A percentile compares a stretch with the other conserved stretches of the same genome.
Evolutionary conservation across 2,113 vertebrate genomes (phyloP).

Genomic region (Coracopsis vasa): DNA sequence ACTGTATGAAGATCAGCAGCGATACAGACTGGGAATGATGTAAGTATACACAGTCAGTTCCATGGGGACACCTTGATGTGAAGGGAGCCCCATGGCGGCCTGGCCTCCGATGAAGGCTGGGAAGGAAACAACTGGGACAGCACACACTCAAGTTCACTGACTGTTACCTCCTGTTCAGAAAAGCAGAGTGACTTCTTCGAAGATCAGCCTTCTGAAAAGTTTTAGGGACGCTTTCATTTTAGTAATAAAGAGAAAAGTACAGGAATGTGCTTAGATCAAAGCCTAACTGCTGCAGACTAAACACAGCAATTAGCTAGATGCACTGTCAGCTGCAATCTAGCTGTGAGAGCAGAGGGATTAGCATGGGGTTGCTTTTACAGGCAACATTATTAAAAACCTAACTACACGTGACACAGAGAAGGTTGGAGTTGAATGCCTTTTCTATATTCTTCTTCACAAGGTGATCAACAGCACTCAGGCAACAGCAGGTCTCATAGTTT

Average conservation of each 20-base stretch:
- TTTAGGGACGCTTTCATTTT: not conserved
- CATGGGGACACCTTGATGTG: not conserved
- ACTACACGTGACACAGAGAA: not conserved
- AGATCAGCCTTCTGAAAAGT: not conserved
- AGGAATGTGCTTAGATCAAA: not conserved
- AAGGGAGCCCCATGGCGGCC: not conserved
- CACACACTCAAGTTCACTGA: rapidly evolving
- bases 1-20: slow-evolving; percentile 72
- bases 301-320: not conserved
- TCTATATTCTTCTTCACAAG: not conserved
- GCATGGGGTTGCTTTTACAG: not conserved
- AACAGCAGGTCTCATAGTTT: not conserved
- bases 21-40: slow-evolving; percentile 75
- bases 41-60: slow-evolving; percentile 53
- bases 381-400: not conserved
- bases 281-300: not conserved
- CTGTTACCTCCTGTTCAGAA: not conserved
- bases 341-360: not conserved
- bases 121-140: not conserved
- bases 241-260: not conserved
- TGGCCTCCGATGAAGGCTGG: not conserved
- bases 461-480: not conserved
- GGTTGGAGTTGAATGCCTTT: not conserved
- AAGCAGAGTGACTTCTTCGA: no score
- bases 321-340: not conserved